Percentiles rank a stretch among this genome's conserved stretches.
These are phyloP conservation scores for Anniella stebbinsi DNA, from an alignment of 2,797 vertebrate genomes.

Conservation along the genomic window DNA sequence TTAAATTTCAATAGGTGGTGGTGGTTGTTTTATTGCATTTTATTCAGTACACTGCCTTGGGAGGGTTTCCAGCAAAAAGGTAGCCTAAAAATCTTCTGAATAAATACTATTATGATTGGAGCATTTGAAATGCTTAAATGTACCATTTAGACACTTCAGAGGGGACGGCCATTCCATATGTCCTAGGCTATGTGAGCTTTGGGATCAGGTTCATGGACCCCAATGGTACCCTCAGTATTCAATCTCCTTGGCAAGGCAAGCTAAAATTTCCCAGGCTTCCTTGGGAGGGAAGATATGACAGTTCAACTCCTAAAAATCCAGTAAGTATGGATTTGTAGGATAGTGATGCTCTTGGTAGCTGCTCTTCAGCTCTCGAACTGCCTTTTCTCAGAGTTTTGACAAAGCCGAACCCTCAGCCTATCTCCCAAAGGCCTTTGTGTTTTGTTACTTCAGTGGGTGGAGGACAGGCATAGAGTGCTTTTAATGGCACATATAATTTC, in stretches of 20 bases:
- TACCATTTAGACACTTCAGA: not conserved
- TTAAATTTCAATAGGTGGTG: no score
- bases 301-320: not conserved
- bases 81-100: no score
- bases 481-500: not conserved
- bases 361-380: not conserved
- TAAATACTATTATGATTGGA: not conserved
- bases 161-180: not conserved
- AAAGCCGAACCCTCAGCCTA: not conserved
- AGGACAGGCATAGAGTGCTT: not conserved
- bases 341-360: no score
- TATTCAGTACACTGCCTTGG: no score
- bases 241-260: not conserved
- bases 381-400: not conserved
- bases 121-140: not conserved
- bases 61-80: no score
- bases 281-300: not conserved
- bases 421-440: not conserved
- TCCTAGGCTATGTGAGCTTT: not conserved
- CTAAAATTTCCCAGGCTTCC: not conserved
- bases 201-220: no score
- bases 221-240: not conserved
- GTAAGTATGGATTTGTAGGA: not conserved
- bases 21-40: no score
- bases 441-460: not conserved